These are phyloP conservation scores for Silurus glanis DNA, from an alignment of 2,113 vertebrate species.

Conservation along the genomic window DNA sequence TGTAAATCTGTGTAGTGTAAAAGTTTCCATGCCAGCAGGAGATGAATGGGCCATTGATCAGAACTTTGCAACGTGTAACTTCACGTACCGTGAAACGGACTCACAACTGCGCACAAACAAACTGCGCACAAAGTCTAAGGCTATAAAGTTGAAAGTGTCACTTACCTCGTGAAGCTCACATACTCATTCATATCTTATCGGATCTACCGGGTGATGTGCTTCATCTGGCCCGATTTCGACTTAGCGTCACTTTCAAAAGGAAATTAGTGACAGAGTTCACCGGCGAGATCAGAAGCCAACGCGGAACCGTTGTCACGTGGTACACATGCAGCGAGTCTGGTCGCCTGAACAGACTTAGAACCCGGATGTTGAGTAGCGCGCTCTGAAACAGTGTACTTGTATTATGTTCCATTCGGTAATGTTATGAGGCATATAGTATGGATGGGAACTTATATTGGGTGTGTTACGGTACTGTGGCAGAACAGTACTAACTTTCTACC, in stretches of 20 bases:
- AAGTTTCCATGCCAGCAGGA: too few relatives aligned
- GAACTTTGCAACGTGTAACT: conserved; percentile 3
- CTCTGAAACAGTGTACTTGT: neutral
- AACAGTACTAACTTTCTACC: neutral
- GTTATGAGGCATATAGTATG: too few relatives aligned
- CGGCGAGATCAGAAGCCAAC: neutral
- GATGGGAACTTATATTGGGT: too few relatives aligned
- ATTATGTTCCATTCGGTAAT: too few relatives aligned
- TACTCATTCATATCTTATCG: neutral
- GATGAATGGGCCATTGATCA: conserved; percentile 28
- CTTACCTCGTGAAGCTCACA: conserved; percentile 13
- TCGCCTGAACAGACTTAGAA: neutral
- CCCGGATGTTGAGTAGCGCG: neutral
- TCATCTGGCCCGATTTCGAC: neutral
- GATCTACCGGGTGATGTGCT: too few relatives aligned
- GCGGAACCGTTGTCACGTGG: conserved; percentile 10
- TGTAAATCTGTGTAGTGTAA: neutral
- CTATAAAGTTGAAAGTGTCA: neutral
- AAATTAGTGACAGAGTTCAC: neutral
- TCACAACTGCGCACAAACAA: neutral
- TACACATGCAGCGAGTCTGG: neutral
- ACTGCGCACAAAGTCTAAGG: too few relatives aligned
- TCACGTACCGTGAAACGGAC: neutral
- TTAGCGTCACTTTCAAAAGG: neutral
- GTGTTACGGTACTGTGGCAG: too few relatives aligned